A percentile compares a stretch with the other conserved stretches of the same genome.
Conservation (phyloP, 1,140 invertebrate species). For the Asbolus verrucosus region DNA sequence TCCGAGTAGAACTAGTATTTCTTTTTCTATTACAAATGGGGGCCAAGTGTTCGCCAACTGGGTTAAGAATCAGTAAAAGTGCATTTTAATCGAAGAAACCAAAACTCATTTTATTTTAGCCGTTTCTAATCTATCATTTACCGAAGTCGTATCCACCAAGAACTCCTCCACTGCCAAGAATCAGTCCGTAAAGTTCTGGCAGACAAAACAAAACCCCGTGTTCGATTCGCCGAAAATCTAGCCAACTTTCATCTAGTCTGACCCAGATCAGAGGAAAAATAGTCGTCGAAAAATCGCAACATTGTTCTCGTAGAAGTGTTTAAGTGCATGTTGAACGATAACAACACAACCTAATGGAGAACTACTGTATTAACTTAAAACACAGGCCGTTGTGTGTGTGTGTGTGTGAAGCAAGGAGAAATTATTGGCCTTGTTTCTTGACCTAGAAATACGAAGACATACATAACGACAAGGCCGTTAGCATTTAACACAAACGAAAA, state of each 20-base stretch:
- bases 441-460: conserved; percentile 64
- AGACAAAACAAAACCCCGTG: conserved; percentile 44
- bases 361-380: conserved; percentile 49
- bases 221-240: conserved; percentile 46
- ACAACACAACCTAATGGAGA: conserved; percentile 51
- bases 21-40: background rate
- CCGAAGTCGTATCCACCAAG: conserved; percentile 30
- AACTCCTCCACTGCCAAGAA: conserved; percentile 36
- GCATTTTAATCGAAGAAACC: conserved; percentile 26
- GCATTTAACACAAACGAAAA: conserved; percentile 55
- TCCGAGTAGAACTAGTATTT: conserved; percentile 18
- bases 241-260: conserved; percentile 54
- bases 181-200: conserved; percentile 49
- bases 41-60: conserved; percentile 16
- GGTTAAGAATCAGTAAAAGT: conserved; percentile 38
- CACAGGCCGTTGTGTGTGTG: conserved; percentile 18
- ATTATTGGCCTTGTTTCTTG: conserved; percentile 65
- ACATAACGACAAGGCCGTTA: conserved; percentile 61
- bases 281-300: conserved; percentile 28
- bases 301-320: conserved; percentile 24
- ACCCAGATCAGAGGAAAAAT: conserved; percentile 46
- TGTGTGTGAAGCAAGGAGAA: conserved; percentile 59
- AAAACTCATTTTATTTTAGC: conserved; percentile 13
- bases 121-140: conserved; percentile 4
- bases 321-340: conserved; percentile 21